Evolutionary conservation across 2,113 vertebrate genomes (phyloP).

Genomic region (Paralichthys olivaceus): DNA sequence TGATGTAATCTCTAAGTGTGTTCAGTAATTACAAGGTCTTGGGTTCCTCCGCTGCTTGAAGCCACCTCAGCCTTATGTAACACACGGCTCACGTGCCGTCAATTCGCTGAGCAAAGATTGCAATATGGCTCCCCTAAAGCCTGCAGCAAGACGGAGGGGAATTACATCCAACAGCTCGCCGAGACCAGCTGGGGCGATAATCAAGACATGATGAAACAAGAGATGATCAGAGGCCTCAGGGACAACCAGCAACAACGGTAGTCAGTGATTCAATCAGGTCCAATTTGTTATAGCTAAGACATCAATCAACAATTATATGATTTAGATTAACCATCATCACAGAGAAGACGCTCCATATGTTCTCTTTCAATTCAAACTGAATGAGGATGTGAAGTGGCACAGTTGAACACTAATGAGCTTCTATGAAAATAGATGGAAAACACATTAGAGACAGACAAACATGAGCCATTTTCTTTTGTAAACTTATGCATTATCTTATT

Average conservation of each 20-base stretch:
- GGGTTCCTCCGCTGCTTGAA: slow-evolving; percentile 64
- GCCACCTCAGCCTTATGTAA: slow-evolving; percentile 69
- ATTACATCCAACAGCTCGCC: slow-evolving; percentile 16
- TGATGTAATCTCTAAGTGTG: slow-evolving; percentile 79
- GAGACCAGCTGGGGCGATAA: neutral
- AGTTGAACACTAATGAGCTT: neutral
- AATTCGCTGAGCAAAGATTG: slow-evolving; percentile 51
- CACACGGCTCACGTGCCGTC: slow-evolving; percentile 50
- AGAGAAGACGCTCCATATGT: neutral
- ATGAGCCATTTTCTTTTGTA: too few relatives aligned
- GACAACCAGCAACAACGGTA: neutral
- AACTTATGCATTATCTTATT: neutral
- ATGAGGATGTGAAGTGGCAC: neutral
- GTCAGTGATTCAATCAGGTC: neutral
- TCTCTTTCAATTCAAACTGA: neutral
- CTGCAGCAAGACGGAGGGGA: neutral
- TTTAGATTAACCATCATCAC: neutral
- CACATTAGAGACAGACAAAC: too few relatives aligned
- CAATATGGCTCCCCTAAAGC: slow-evolving; percentile 62
- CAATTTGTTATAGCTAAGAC: neutral
- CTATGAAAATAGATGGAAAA: too few relatives aligned
- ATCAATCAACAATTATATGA: neutral
- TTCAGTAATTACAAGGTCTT: slow-evolving; percentile 76
- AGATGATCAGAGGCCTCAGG: neutral
- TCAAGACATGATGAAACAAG: neutral